Percentiles rank a stretch among this genome's conserved stretches.
These are phyloP conservation scores for Drosophila cardini DNA, from an alignment of 1,140 invertebrate species.

Conservation along the genomic window DNA sequence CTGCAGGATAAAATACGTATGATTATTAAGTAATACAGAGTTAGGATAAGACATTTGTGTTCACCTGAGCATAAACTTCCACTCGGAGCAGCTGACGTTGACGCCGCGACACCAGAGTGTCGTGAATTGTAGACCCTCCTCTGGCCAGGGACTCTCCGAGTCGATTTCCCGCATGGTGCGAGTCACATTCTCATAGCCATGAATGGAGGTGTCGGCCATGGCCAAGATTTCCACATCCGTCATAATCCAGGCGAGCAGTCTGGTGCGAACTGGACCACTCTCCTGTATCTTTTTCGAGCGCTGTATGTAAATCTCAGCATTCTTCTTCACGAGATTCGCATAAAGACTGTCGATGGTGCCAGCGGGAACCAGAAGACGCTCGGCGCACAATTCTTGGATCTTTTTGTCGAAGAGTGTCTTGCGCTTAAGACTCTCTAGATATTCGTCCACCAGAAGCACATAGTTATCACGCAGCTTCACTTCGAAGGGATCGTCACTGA, in stretches of 20 bases:
- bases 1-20: conserved; percentile 77
- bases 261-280: conserved; percentile 89
- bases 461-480: conserved; percentile 98
- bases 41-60: not conserved
- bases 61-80: conserved; percentile 91
- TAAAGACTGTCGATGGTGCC: conserved; percentile 94
- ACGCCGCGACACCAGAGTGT: conserved; percentile 97
- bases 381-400: conserved; percentile 90
- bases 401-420: conserved; percentile 93
- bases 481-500: conserved; percentile 99
- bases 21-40: not conserved
- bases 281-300: conserved; percentile 93
- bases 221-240: conserved; percentile 92
- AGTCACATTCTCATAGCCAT: conserved; percentile 92
- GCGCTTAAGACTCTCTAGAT: conserved; percentile 97
- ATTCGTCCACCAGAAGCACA: conserved; percentile 97
- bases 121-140: conserved; percentile 94
- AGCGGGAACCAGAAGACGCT: conserved; percentile 92
- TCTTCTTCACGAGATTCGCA: conserved; percentile 93
- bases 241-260: conserved; percentile 93
- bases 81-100: conserved; percentile 91
- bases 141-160: conserved; percentile 94
- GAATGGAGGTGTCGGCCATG: conserved; percentile 93
- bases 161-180: conserved; percentile 92
- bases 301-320: conserved; percentile 97